Base-by-base conservation (phyloP, 1,140 invertebrate genomes). In the Drosophila insularis region DNA sequence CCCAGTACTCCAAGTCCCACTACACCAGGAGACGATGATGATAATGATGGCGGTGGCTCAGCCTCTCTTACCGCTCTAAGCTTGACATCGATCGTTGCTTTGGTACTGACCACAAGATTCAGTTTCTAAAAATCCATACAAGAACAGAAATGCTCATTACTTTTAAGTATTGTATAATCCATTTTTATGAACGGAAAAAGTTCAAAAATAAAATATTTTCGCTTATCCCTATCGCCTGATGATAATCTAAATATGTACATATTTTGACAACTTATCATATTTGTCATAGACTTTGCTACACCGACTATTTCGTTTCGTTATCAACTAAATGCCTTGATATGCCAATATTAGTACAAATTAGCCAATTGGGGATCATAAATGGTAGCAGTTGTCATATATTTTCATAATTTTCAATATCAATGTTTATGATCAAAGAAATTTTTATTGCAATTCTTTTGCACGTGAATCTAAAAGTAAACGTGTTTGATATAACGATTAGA, bases 161-260 rank as follows among this genome's bases (percentile, higher is more conserved):
- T 11, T 13, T 87, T 70, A 54, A 17, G 81, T 87, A 87, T 87
- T 79, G 40, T 31, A 39, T 56, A 21, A 7, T 35, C 46, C 27
- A 31, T 31, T 53, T 65, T 63, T 54, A 21, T 40, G 21, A 39
- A 55, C 35, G 27, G 17, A 35, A 67, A 68, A 35, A 64, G 80
- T 84, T 76, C 72, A 75, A 68, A 68, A 86, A 86, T 78, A 77
- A 35, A 85, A 85, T 19, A 63, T 53, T 68, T 53, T 50, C 54
- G 67, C 71, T 71, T 67, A 67, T 66, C 58, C 68, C 74, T 71
- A 78, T 69, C 65, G 27, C 46, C 63, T 68, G 11, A 10, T 68
- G 37, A 37, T 68, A 58, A 64, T 58, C 68, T 32, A 55, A 35
- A 35, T 11, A 35, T 11, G 10, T 3, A 37, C 8, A 35, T 61